These are phyloP conservation scores for Eustalomyia histrio DNA, from an alignment of 2,888 invertebrate species.

Conservation along the genomic window DNA sequence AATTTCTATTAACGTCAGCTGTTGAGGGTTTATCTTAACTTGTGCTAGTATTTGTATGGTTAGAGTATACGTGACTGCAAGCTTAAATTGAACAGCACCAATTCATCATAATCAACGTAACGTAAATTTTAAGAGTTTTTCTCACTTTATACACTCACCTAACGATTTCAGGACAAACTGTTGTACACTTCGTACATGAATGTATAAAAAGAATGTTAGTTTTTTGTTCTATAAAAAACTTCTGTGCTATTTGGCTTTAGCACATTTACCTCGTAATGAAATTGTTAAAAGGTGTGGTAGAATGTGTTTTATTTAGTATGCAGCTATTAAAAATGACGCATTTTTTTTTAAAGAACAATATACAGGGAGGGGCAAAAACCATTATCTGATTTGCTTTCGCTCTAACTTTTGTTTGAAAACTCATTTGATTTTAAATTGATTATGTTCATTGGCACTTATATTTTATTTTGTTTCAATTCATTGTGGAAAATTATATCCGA, in stretches of 20 bases:
- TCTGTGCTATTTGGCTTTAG: background rate
- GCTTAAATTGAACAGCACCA: constrained; percentile 38
- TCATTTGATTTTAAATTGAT: too few relatives aligned
- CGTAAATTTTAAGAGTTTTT: constrained; percentile 48
- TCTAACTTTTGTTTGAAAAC: too few relatives aligned
- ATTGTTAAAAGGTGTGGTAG: too few relatives aligned
- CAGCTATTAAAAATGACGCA: background rate
- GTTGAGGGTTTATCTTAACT: background rate
- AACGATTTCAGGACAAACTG: background rate
- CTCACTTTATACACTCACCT: constrained; percentile 17
- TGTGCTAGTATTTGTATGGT: background rate
- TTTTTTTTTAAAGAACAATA: background rate
- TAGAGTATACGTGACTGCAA: background rate
- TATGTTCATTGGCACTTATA: too few relatives aligned
- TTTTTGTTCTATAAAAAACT: constrained; percentile 7
- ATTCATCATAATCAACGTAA: constrained; percentile 63
- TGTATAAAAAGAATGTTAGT: constrained; percentile 10
- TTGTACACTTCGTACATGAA: background rate
- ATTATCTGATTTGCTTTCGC: too few relatives aligned
- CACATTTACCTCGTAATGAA: too few relatives aligned
- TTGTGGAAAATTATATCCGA: too few relatives aligned
- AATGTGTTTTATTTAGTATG: background rate
- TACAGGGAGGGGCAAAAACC: too few relatives aligned
- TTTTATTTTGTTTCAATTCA: too few relatives aligned
- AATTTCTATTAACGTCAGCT: constrained; percentile 66